A percentile compares a stretch with the other conserved stretches of the same genome.
phyloP scores from a whole-genome alignment of 2,113 vertebrate genomes.

The Lasiurus borealis region DNA sequence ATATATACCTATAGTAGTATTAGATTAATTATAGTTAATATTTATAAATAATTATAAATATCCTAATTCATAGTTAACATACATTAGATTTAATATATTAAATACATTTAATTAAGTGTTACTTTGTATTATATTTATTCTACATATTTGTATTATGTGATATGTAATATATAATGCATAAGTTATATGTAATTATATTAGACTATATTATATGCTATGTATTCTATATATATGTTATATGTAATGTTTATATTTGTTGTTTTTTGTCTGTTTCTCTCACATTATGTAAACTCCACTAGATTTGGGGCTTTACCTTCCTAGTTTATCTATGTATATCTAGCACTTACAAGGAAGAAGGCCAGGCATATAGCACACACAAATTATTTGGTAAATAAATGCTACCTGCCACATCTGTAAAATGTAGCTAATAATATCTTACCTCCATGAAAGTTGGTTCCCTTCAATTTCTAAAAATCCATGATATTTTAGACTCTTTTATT shows the following conservation, averaged over 20 bases:
- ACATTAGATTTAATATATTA: neutral
- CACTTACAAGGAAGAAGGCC: neutral
- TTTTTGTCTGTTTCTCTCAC: neutral
- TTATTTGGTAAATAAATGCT: neutral
- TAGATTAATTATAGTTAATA: neutral
- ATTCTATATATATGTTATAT: neutral
- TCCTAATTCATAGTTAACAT: neutral
- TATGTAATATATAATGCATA: neutral
- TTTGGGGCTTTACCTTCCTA: neutral
- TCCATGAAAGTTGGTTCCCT: neutral
- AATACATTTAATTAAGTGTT: neutral
- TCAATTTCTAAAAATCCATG: neutral
- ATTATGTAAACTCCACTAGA: neutral
- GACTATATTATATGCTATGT: neutral
- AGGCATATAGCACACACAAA: neutral
- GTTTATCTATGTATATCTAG: neutral
- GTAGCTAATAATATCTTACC: neutral
- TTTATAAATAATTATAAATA: neutral
- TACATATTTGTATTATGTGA: neutral
- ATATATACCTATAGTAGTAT: neutral
- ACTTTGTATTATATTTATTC: neutral
- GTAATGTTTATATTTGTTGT: neutral
- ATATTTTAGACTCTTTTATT: neutral
- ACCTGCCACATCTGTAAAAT: neutral
- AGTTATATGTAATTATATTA: neutral